Percentiles rank a stretch among this genome's conserved stretches.
These are phyloP conservation scores for Dione juno DNA, from an alignment of 2,888 invertebrate genomes.

Conservation along the genomic window DNA sequence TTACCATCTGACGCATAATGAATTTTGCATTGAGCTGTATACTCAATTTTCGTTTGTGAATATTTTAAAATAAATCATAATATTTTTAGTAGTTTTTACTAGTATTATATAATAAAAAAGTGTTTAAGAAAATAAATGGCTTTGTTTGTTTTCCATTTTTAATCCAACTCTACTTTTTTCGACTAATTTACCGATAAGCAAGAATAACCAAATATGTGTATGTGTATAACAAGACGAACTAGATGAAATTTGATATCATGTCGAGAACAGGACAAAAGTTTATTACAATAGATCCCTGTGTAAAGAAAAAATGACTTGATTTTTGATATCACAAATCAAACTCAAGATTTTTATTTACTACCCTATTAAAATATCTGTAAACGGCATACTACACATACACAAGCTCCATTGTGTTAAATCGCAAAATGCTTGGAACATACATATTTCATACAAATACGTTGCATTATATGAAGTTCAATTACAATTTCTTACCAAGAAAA, in stretches of 20 bases:
- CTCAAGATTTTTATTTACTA: too few relatives aligned
- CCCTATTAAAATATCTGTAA: neutral
- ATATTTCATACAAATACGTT: neutral
- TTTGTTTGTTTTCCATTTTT: too few relatives aligned
- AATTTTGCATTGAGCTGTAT: neutral
- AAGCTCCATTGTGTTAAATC: neutral
- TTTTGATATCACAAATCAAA: too few relatives aligned
- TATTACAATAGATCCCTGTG: too few relatives aligned
- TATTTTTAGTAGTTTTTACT: neutral
- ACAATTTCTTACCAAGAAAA: slow-evolving; percentile 30
- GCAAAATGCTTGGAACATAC: neutral
- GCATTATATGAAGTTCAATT: slow-evolving; percentile 12
- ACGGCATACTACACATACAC: neutral
- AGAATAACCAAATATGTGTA: too few relatives aligned
- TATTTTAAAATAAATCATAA: neutral
- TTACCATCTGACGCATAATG: slow-evolving; percentile 7
- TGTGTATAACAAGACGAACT: too few relatives aligned
- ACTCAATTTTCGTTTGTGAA: neutral
- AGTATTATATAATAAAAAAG: neutral
- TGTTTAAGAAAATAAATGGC: too few relatives aligned
- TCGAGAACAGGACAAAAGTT: too few relatives aligned
- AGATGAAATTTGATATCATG: too few relatives aligned
- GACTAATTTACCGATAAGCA: too few relatives aligned
- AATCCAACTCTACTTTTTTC: too few relatives aligned
- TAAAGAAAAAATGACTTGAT: too few relatives aligned